Evolutionary conservation across 2,888 invertebrate species (phyloP).

Genomic region (Clostera curtula): DNA sequence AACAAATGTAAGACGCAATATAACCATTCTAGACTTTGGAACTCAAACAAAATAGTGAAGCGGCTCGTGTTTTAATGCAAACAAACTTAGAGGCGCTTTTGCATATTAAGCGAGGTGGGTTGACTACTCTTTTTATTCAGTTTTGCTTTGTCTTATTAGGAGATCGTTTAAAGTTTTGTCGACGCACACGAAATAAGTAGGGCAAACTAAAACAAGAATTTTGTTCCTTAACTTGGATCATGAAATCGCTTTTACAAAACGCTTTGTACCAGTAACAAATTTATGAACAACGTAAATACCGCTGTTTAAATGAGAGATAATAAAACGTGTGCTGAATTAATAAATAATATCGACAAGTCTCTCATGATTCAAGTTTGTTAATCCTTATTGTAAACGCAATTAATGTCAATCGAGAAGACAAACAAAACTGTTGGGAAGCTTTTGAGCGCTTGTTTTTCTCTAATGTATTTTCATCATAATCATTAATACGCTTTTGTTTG

Average conservation of each 20-base stretch:
- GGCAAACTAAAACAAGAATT: slow-evolving; percentile 38
- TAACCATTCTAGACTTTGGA: slow-evolving; percentile 71
- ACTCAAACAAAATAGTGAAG: slow-evolving; percentile 74
- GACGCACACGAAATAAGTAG: slow-evolving; percentile 36
- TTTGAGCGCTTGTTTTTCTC: slow-evolving; percentile 57
- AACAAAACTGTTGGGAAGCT: slow-evolving; percentile 68
- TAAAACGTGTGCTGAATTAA: slow-evolving; percentile 4
- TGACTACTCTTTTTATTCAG: slow-evolving; percentile 70
- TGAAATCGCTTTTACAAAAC: slow-evolving; percentile 37
- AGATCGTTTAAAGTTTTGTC: slow-evolving; percentile 29
- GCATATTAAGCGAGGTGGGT: slow-evolving; percentile 76
- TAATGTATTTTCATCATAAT: slow-evolving; percentile 37
- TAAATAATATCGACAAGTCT: slow-evolving; percentile 25
- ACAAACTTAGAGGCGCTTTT: slow-evolving; percentile 75
- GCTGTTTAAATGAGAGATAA: slow-evolving; percentile 1
- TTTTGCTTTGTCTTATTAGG: slow-evolving; percentile 67
- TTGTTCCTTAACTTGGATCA: slow-evolving; percentile 50
- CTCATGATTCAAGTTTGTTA: slow-evolving; percentile 59
- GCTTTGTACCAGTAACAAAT: not conserved
- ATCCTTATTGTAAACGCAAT: slow-evolving; percentile 38
- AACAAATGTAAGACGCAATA: slow-evolving; percentile 74
- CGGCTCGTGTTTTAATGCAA: slow-evolving; percentile 76
- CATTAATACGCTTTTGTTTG: slow-evolving; percentile 59
- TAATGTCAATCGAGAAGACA: slow-evolving; percentile 52
- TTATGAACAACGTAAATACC: not conserved